Conservation (phyloP, 2,797 vertebrate species). For the Pseudochirops corinnae region DNA sequence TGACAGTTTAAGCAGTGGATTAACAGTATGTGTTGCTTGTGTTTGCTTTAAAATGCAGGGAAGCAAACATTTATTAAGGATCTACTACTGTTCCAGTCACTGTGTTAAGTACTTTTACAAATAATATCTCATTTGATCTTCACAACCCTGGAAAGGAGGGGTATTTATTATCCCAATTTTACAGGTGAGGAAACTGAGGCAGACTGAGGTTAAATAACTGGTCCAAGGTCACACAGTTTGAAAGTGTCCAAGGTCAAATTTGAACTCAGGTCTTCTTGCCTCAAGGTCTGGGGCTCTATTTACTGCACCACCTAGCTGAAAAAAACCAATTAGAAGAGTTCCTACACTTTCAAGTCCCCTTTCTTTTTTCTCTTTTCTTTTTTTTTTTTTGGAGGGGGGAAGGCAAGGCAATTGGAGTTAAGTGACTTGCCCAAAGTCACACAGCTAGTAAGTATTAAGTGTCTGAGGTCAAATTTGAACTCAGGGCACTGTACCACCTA, state of each 20-base stretch:
- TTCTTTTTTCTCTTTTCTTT: not conserved
- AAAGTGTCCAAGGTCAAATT: not conserved
- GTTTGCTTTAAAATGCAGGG: constrained; percentile 28
- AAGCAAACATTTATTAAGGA: not conserved
- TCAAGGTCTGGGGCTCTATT: not conserved
- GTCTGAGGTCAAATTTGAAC: too few relatives aligned
- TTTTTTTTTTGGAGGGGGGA: too few relatives aligned
- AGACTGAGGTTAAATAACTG: not conserved
- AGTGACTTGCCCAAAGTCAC: too few relatives aligned
- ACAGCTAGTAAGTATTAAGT: too few relatives aligned
- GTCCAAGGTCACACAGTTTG: not conserved
- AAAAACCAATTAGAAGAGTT: not conserved
- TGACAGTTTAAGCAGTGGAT: constrained; percentile 65
- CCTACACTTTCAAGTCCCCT: not conserved
- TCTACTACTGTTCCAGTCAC: not conserved
- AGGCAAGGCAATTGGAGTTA: too few relatives aligned
- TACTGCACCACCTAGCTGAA: not conserved
- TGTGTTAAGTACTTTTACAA: not conserved
- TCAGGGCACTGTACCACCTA: too few relatives aligned
- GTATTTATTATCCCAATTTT: not conserved
- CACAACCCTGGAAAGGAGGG: not conserved
- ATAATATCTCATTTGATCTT: not conserved
- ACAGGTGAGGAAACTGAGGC: not conserved
- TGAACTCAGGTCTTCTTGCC: not conserved
- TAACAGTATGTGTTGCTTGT: constrained; percentile 70